A percentile compares a stretch with the other conserved stretches of the same genome.
phyloP scores from a whole-genome alignment of 2,113 vertebrate genomes.

The Helogale parvula region DNA sequence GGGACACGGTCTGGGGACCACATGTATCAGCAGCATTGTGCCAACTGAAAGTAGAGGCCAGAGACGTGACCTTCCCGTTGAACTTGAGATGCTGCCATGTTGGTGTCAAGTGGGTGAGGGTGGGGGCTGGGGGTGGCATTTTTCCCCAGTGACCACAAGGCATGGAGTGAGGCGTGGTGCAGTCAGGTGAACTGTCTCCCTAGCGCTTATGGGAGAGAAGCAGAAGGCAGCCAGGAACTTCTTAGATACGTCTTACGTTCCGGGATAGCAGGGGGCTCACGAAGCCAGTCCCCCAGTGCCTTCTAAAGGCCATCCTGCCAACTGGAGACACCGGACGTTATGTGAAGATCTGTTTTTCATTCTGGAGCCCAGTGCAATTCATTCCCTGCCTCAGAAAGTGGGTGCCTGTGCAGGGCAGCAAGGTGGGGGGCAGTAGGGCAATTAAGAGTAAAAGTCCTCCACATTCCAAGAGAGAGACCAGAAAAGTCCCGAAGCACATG shows the following conservation, averaged over 20 bases:
- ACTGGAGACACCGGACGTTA: accelerated
- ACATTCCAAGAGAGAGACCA: neutral
- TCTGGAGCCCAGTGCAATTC: accelerated
- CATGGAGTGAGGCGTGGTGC: accelerated
- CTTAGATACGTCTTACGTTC: neutral
- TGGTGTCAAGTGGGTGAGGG: neutral
- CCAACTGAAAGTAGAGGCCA: neutral
- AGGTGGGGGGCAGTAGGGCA: neutral
- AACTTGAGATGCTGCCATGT: neutral
- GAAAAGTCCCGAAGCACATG: neutral
- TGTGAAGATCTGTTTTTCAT: neutral
- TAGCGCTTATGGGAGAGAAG: neutral
- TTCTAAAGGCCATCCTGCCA: neutral
- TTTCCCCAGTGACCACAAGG: too few species aligned
- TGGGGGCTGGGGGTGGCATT: accelerated
- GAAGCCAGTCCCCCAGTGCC: neutral
- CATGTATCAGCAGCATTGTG: neutral
- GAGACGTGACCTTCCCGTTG: neutral
- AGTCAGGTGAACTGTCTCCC: neutral
- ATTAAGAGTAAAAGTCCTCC: neutral
- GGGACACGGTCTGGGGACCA: neutral
- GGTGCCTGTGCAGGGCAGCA: too few species aligned
- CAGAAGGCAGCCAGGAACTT: too few species aligned
- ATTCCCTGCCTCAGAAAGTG: neutral
- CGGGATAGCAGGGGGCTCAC: neutral